Evolutionary conservation across 2,888 invertebrate genomes (phyloP).

Genomic region (Beris chalybata): DNA sequence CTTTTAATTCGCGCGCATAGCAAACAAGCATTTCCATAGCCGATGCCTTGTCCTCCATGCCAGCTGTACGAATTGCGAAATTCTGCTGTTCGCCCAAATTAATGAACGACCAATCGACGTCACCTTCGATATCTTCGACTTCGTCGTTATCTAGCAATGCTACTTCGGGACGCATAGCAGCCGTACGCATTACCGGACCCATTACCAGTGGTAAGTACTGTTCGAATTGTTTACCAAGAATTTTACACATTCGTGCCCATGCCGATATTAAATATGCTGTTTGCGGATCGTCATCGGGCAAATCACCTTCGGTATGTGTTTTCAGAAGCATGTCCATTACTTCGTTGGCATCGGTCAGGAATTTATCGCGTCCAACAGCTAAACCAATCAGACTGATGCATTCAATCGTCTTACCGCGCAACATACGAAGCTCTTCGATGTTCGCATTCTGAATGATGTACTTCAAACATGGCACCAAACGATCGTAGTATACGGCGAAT

Average conservation of each 20-base stretch:
- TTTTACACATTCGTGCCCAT: slow-evolving; percentile 98
- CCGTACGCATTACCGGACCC: slow-evolving; percentile 85
- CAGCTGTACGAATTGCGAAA: slow-evolving; percentile 87
- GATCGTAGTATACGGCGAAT: slow-evolving; percentile 92
- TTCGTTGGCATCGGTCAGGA: slow-evolving; percentile 88
- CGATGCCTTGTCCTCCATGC: slow-evolving; percentile 88
- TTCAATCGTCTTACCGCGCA: slow-evolving; percentile 98
- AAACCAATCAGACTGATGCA: slow-evolving; percentile 97
- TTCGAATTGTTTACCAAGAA: slow-evolving; percentile 81
- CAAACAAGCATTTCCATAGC: slow-evolving; percentile 94
- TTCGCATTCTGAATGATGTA: slow-evolving; percentile 95
- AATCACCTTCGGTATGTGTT: slow-evolving; percentile 81
- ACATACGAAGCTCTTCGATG: slow-evolving; percentile 81
- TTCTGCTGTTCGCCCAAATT: slow-evolving; percentile 89
- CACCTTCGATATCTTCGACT: slow-evolving; percentile 76
- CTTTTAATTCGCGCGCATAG: slow-evolving; percentile 87
- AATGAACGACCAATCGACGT: slow-evolving; percentile 89
- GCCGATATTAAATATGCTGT: slow-evolving; percentile 97
- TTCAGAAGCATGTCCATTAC: slow-evolving; percentile 94
- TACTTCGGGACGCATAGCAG: slow-evolving; percentile 87
- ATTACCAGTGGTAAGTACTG: slow-evolving; percentile 89
- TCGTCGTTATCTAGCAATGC: slow-evolving; percentile 82
- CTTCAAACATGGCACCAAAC: slow-evolving; percentile 91
- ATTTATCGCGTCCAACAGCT: slow-evolving; percentile 81
- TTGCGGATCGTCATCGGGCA: slow-evolving; percentile 95